These are phyloP conservation scores for Timema podura DNA, from an alignment of 2,888 invertebrate genomes.

Conservation along the genomic window DNA sequence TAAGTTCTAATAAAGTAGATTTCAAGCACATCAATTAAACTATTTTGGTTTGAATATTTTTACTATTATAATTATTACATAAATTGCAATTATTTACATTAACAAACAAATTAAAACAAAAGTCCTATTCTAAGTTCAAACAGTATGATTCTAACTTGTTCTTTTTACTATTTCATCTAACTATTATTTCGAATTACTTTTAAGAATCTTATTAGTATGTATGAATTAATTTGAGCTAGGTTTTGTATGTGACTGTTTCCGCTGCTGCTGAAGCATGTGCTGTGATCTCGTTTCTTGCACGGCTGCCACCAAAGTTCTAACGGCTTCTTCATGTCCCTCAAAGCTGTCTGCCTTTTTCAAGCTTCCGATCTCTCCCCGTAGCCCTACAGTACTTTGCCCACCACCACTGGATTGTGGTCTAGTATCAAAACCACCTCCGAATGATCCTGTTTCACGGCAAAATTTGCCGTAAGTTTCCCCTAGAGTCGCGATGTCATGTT, in stretches of 20 bases:
- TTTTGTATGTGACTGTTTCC: conserved; percentile 42
- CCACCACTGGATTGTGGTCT: conserved; percentile 27
- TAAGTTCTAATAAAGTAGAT: too few relatives aligned
- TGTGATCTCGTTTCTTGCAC: conserved; percentile 58
- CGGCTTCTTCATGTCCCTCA: conserved; percentile 66
- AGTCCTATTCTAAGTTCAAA: too few relatives aligned
- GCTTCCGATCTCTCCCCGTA: conserved; percentile 37
- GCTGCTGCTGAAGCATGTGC: conserved; percentile 44
- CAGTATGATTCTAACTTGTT: too few relatives aligned
- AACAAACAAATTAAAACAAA: too few relatives aligned
- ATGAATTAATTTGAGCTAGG: conserved; percentile 19
- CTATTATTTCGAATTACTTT: too few relatives aligned
- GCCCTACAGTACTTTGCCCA: conserved; percentile 26
- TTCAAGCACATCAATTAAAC: too few relatives aligned
- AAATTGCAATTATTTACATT: too few relatives aligned
- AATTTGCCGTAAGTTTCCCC: conserved; percentile 34
- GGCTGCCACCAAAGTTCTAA: conserved; percentile 61
- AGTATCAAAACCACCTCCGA: conserved; percentile 39
- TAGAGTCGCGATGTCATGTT: conserved; percentile 33
- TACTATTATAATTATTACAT: too few relatives aligned
- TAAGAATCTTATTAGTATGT: background rate
- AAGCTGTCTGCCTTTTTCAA: conserved; percentile 62
- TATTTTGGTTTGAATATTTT: too few relatives aligned
- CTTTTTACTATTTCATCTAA: too few relatives aligned
- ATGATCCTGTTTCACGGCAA: conserved; percentile 39